Evolutionary conservation across 2,888 invertebrate species (phyloP).

Genomic region (Biston betularia): DNA sequence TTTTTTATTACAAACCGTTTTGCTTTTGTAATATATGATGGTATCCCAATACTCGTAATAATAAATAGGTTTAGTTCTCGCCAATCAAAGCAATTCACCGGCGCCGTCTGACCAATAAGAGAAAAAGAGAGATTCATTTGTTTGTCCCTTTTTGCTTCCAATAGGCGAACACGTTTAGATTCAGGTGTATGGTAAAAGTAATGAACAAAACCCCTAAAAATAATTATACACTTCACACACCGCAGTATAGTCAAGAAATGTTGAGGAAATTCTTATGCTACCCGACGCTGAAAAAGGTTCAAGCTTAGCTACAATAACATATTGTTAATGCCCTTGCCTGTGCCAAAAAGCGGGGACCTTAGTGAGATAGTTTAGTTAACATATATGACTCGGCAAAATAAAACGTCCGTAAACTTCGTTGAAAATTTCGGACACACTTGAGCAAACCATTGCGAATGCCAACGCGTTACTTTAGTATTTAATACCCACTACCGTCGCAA

Average conservation of each 20-base stretch:
- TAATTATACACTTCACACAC: background rate
- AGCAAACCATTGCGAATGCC: background rate
- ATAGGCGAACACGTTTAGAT: no score
- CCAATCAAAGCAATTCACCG: no score
- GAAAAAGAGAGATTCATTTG: no score
- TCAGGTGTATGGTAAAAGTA: background rate
- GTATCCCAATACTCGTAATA: no score
- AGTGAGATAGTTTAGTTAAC: slow-evolving; percentile 21
- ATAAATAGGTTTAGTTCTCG: no score
- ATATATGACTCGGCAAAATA: slow-evolving; percentile 25
- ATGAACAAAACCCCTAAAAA: background rate
- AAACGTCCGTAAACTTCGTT: slow-evolving; percentile 8
- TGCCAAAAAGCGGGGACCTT: slow-evolving; percentile 6
- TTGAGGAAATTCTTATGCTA: slow-evolving; percentile 18
- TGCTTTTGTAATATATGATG: no score
- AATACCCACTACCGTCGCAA: background rate
- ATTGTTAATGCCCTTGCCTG: slow-evolving; percentile 19
- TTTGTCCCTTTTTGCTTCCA: no score
- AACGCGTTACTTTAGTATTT: no score
- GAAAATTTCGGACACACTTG: slow-evolving; percentile 4
- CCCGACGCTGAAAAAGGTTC: slow-evolving; percentile 20
- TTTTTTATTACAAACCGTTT: no score
- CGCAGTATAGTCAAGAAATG: background rate
- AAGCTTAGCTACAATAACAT: slow-evolving; percentile 12
- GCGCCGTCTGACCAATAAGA: no score